Percentiles rank a stretch among this genome's conserved stretches.
Conservation (phyloP, 2,797 vertebrate genomes). For the Lepus townsendii region DNA sequence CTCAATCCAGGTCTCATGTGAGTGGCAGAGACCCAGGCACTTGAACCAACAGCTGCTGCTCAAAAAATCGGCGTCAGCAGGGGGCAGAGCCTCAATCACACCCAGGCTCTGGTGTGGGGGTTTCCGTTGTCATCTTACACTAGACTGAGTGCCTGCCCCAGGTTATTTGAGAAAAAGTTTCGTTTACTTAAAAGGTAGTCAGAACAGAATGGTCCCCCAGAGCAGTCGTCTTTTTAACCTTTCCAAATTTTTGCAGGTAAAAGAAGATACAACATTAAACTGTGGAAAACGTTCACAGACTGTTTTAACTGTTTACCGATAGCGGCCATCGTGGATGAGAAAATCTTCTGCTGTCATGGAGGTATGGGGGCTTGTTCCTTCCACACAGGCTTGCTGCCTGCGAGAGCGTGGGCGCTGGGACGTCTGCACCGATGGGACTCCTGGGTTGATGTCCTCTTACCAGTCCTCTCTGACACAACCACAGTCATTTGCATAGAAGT, state of each 20-base stretch:
- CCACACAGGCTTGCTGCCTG: neutral
- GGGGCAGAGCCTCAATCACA: too few relatives aligned
- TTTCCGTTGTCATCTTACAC: too few relatives aligned
- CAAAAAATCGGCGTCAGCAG: too few relatives aligned
- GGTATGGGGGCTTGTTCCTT: slow-evolving; percentile 88
- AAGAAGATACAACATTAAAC: slow-evolving; percentile 98
- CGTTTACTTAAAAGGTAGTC: neutral
- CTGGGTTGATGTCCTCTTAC: neutral
- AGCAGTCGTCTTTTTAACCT: neutral
- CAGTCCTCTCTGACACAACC: neutral
- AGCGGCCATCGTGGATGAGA: slow-evolving; percentile 98
- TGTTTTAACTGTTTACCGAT: slow-evolving; percentile 99
- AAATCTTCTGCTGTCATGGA: slow-evolving; percentile 99
- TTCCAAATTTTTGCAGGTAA: slow-evolving; percentile 92
- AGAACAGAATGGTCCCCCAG: neutral
- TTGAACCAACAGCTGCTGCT: too few relatives aligned
- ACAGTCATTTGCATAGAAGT: neutral
- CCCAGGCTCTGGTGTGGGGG: too few relatives aligned
- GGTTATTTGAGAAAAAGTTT: neutral
- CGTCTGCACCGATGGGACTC: too few relatives aligned
- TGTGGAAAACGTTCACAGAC: slow-evolving; percentile 99
- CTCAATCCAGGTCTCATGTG: too few relatives aligned
- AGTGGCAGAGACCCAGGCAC: too few relatives aligned
- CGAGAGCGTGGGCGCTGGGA: too few relatives aligned
- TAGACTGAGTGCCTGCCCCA: neutral